A percentile compares a stretch with the other conserved stretches of the same genome.
These are phyloP conservation scores for Etheostoma nigrum DNA, from an alignment of 2,797 vertebrate genomes.

Conservation along the genomic window DNA sequence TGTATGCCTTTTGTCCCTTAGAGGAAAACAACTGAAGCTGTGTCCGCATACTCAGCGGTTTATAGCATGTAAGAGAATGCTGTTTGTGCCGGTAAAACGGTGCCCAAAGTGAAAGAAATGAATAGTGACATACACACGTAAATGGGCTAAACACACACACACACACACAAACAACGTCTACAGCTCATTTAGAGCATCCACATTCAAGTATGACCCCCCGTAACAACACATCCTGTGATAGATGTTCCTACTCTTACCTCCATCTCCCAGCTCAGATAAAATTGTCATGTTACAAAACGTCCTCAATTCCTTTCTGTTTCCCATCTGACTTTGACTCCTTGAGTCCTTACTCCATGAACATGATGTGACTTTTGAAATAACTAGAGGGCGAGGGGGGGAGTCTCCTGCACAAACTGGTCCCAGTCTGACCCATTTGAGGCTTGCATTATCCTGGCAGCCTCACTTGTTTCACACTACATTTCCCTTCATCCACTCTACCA, in stretches of 20 bases:
- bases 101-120: conserved; percentile 71
- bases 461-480: conserved; percentile 87
- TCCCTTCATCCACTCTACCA: conserved; percentile 87
- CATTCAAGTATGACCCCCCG: conserved; percentile 47
- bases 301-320: conserved; percentile 49
- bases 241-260: conserved; percentile 36
- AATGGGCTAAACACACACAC: conserved; percentile 14
- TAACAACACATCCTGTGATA: conserved; percentile 47
- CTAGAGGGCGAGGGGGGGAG: background rate
- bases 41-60: conserved; percentile 58
- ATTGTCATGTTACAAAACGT: conserved; percentile 58
- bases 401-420: conserved; percentile 41
- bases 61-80: conserved; percentile 57
- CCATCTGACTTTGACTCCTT: conserved; percentile 42
- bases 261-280: conserved; percentile 44
- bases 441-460: conserved; percentile 85
- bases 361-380: conserved; percentile 61
- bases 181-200: conserved; percentile 30
- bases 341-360: conserved; percentile 55
- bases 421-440: conserved; percentile 81
- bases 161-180: conserved; percentile 14
- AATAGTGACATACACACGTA: conserved; percentile 55
- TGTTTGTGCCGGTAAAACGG: conserved; percentile 67
- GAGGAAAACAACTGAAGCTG: conserved; percentile 35
- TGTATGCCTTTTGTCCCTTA: conserved; percentile 37